A percentile compares a stretch with the other conserved stretches of the same genome.
These are phyloP conservation scores for Misgurnus anguillicaudatus DNA, from an alignment of 2,113 vertebrate species.

Conservation along the genomic window DNA sequence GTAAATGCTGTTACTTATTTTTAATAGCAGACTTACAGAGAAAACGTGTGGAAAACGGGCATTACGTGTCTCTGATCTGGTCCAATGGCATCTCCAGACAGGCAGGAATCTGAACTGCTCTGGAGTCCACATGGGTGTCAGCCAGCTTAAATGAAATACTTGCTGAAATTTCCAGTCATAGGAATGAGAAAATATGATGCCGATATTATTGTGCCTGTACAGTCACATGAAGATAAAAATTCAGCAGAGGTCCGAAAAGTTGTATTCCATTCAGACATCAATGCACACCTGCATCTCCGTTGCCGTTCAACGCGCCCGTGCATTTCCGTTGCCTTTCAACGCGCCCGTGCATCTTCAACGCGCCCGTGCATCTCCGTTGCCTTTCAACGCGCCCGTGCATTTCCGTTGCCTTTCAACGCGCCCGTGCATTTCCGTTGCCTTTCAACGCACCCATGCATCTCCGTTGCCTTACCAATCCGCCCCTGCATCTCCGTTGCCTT, in stretches of 20 bases:
- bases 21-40: not conserved
- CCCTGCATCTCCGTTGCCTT: too few relatives aligned
- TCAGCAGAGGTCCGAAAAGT: conserved; percentile 32
- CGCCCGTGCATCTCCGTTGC: too few relatives aligned
- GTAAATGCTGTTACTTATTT: not conserved
- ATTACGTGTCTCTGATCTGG: conserved; percentile 36
- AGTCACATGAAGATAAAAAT: conserved; percentile 38
- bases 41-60: conserved; percentile 25
- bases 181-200: conserved; percentile 39
- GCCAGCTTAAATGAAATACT: conserved; percentile 17
- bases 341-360: not conserved
- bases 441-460: too few relatives aligned
- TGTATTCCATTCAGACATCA: conserved; percentile 20
- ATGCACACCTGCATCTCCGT: not conserved
- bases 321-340: not conserved
- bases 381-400: too few relatives aligned
- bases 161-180: conserved; percentile 56
- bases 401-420: too few relatives aligned
- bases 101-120: conserved; percentile 52
- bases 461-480: too few relatives aligned
- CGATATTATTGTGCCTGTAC: conserved; percentile 17
- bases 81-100: conserved; percentile 56
- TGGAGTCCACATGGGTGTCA: conserved; percentile 32
- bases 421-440: too few relatives aligned
- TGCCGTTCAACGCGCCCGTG: too few relatives aligned